Conservation (phyloP, 2,113 vertebrate species). For the Xiphophorus hellerii region DNA sequence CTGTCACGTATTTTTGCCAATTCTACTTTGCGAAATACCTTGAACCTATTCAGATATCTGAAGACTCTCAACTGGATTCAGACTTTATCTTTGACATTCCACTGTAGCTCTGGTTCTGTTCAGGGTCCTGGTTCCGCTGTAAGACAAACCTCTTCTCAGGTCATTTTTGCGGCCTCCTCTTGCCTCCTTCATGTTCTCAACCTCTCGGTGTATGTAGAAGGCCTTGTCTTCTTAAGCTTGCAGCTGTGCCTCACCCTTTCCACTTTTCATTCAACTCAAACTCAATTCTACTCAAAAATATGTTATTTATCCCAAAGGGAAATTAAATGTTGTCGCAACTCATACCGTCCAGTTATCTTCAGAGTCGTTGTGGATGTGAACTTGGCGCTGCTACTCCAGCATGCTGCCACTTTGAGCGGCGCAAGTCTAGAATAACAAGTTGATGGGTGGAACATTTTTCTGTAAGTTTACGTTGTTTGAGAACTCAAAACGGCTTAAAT, state of each 20-base stretch:
- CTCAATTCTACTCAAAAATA: too few species aligned
- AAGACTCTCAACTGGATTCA: background rate
- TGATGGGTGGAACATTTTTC: background rate
- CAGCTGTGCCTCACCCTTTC: background rate
- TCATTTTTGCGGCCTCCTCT: too few species aligned
- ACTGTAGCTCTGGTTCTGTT: background rate
- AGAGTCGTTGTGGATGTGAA: too few species aligned
- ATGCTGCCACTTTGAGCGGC: too few species aligned
- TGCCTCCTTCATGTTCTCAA: too few species aligned
- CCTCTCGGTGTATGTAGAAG: background rate
- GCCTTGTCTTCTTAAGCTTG: background rate
- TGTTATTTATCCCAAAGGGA: too few species aligned
- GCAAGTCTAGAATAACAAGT: background rate
- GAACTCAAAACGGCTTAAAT: background rate
- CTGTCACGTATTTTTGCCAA: background rate
- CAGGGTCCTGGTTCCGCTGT: background rate
- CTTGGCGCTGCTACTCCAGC: too few species aligned
- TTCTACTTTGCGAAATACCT: background rate
- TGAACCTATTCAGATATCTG: background rate
- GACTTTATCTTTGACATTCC: background rate
- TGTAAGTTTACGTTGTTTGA: background rate
- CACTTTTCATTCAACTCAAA: background rate
- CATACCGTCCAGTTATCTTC: too few species aligned
- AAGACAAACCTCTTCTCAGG: too few species aligned
- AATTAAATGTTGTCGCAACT: too few species aligned